These are phyloP conservation scores for Microctonus hyperodae DNA, from an alignment of 2,888 invertebrate species.

Conservation along the genomic window DNA sequence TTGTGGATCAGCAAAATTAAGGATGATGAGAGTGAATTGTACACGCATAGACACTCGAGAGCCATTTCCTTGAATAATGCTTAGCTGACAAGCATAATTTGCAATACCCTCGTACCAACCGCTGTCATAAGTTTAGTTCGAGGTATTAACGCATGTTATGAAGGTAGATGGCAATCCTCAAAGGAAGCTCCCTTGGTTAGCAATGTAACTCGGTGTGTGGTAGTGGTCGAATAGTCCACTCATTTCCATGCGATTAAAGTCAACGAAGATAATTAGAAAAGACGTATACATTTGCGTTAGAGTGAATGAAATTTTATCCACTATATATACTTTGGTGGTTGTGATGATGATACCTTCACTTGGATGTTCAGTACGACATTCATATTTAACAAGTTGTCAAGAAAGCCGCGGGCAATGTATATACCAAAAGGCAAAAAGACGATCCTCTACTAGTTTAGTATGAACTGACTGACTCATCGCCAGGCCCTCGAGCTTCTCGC, in stretches of 20 bases:
- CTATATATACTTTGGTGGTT: constrained; percentile 38
- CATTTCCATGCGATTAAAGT: constrained; percentile 55
- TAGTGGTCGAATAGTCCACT: constrained; percentile 25
- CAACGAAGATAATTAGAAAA: constrained; percentile 58
- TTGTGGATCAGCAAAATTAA: constrained; percentile 28
- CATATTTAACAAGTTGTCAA: constrained; percentile 58
- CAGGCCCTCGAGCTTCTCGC: constrained; percentile 32
- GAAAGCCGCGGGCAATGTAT: constrained; percentile 42
- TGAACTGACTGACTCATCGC: constrained; percentile 1
- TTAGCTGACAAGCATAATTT: constrained; percentile 58
- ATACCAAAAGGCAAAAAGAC: constrained; percentile 36
- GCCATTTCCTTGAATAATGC: constrained; percentile 50
- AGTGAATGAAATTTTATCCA: constrained; percentile 39
- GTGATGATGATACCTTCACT: constrained; percentile 23
- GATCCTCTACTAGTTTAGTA: constrained; percentile 36
- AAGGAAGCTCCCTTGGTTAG: constrained; percentile 28
- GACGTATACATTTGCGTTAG: constrained; percentile 44
- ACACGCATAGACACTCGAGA: background rate
- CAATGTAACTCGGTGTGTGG: background rate
- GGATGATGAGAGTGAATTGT: background rate
- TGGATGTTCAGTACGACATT: constrained; percentile 38
- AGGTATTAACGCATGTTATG: constrained; percentile 55
- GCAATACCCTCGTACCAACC: constrained; percentile 56
- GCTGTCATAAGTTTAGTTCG: constrained; percentile 43
- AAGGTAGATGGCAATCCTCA: constrained; percentile 40